Base-by-base conservation (phyloP, 2,888 invertebrate genomes). In the Thymelicus lineola region DNA sequence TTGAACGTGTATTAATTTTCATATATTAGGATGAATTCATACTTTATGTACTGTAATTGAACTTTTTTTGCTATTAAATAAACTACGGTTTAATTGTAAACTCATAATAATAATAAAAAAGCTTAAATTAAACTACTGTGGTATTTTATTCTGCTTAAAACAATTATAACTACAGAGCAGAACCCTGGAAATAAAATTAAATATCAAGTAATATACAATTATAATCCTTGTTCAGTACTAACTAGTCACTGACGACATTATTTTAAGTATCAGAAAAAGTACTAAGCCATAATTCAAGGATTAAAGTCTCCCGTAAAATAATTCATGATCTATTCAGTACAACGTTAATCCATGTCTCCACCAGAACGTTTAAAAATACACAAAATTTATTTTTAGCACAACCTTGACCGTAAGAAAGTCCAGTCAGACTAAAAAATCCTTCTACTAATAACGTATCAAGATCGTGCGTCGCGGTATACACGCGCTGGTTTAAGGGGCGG, bases 401-500 rank as follows among this genome's bases (percentile, higher is more conserved):
- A 58, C 58, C 58, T 58, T 58, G 58, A 57, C 57, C 57, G 57
- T 36, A 73, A 66, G 72, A 58, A 72, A 66, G 57, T 59, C 74
- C 77, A 79, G 79, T 61, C 48, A 50, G 36, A 15, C 50, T 63
- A 50, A 62, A 38, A 63, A 50, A 35, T 53, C 62, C 36, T 63
- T 60, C 45, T 14, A 38, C 62, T 17, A 38, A 20, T 76, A 81
- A 82, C 89, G 86, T 89, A 90, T 87, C 90, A 91, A 90, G 82
- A 84, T 75, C 66, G 74, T 45, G 66, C 67, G 64, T 15, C 83
- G 78, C 60, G 60, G 80, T 84, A 78, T 60, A 72, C 76, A 73
- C 82, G 78, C 83, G 85, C 81, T 80, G 79, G 81, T 81, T 80
- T 79, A 81, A 66, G 85, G 87, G 86, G 90, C 89, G 90, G 84